phyloP scores from a whole-genome alignment of 1,140 invertebrate species.

The Brachionus plicatilis region DNA sequence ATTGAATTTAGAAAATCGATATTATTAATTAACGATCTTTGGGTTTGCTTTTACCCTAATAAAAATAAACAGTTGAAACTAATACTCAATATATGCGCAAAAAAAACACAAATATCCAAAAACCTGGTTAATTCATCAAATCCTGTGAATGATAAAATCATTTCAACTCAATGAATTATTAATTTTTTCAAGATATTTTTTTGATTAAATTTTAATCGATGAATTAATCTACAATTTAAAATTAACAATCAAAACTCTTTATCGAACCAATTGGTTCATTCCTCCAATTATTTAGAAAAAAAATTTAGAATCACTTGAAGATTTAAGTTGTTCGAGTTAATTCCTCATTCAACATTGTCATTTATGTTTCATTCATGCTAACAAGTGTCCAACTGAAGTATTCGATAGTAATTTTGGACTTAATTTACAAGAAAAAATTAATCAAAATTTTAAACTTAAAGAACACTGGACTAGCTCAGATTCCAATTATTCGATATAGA shows the following conservation, averaged over 20 bases:
- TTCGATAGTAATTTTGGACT: not conserved
- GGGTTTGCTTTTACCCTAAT: not conserved
- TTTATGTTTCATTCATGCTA: not conserved
- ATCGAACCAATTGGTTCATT: not conserved
- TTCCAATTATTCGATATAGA: not conserved
- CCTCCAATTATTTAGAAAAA: not conserved
- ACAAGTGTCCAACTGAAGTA: not conserved
- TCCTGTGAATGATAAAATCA: not conserved
- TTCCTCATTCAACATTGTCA: not conserved
- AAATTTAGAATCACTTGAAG: not conserved
- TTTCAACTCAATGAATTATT: not conserved
- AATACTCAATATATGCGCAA: not conserved
- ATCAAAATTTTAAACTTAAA: not conserved
- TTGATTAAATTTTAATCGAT: not conserved
- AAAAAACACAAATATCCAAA: not conserved
- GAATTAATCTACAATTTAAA: not conserved
- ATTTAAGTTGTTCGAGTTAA: not conserved
- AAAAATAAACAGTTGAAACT: not conserved
- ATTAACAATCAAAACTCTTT: not conserved
- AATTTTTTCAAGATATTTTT: not conserved
- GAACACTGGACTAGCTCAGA: not conserved
- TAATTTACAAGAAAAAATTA: not conserved
- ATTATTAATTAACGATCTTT: not conserved
- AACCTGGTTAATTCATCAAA: not conserved
- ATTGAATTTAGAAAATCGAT: not conserved